Conservation (phyloP, 2,113 vertebrate genomes). For the Thamnophis sirtalis region DNA sequence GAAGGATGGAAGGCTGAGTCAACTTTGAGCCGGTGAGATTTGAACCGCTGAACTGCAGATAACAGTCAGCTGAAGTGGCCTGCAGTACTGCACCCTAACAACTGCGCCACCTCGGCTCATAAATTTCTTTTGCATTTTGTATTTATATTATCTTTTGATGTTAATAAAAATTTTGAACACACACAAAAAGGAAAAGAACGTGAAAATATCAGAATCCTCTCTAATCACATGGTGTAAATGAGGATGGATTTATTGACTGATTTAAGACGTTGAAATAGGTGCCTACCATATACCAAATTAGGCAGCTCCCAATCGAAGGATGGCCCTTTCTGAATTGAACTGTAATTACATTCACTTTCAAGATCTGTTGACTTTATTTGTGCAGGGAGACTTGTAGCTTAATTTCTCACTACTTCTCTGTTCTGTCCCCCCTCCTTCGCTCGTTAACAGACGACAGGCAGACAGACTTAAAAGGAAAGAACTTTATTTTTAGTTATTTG, state of each 20-base stretch:
- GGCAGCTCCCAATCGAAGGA: no score
- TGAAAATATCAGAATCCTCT: not conserved
- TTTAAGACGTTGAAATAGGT: not conserved
- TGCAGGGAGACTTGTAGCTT: not conserved
- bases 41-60: no score
- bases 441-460: no score
- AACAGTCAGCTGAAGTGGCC: no score
- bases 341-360: not conserved
- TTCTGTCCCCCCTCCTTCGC: no score
- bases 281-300: no score
- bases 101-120: no score
- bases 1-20: no score
- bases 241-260: not conserved
- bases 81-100: no score
- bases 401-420: not conserved
- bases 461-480: no score
- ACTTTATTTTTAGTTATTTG: not conserved
- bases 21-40: no score
- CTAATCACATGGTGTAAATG: no score
- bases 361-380: not conserved
- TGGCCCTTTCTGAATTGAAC: not conserved
- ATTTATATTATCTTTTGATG: not conserved
- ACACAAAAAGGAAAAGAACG: not conserved
- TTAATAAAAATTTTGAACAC: not conserved
- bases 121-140: not conserved